phyloP scores from a whole-genome alignment of 2,113 vertebrate genomes.

The Aegotheles bennettii region DNA sequence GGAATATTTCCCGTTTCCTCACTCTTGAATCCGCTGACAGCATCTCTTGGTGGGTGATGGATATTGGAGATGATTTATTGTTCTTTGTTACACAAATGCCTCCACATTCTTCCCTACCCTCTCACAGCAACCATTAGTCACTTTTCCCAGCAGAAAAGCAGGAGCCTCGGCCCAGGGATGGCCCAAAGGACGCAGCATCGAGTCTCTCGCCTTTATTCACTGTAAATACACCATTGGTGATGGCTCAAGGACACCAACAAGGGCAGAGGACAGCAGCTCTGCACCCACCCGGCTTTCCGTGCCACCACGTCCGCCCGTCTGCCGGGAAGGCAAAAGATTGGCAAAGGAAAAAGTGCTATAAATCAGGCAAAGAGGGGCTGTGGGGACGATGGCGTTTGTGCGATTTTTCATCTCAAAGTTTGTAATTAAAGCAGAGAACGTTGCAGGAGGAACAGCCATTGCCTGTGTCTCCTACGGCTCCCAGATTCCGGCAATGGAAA shows the following conservation, averaged over 20 bases:
- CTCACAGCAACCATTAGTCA: slow-evolving; percentile 31
- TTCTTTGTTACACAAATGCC: slow-evolving; percentile 74
- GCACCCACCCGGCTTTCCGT: background rate
- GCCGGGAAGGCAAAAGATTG: background rate
- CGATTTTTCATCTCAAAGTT: slow-evolving; percentile 6
- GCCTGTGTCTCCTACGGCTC: background rate
- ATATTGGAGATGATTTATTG: slow-evolving; percentile 62
- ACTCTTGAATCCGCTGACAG: slow-evolving; percentile 27
- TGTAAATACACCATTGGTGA: fast-evolving
- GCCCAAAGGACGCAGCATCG: background rate
- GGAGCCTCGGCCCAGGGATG: background rate
- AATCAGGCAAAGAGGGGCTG: background rate
- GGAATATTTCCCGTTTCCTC: background rate
- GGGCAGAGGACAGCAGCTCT: background rate
- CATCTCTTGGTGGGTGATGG: slow-evolving; percentile 42
- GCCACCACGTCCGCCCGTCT: background rate
- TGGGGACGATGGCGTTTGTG: background rate
- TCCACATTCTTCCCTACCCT: slow-evolving; percentile 48
- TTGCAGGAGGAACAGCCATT: background rate
- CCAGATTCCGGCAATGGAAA: background rate
- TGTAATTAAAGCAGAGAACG: background rate
- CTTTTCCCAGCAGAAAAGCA: background rate
- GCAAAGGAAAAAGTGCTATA: background rate
- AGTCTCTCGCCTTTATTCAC: background rate
- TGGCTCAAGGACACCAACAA: background rate